phyloP scores from a whole-genome alignment of 2,113 vertebrate species.

The Oreochromis aureus region DNA sequence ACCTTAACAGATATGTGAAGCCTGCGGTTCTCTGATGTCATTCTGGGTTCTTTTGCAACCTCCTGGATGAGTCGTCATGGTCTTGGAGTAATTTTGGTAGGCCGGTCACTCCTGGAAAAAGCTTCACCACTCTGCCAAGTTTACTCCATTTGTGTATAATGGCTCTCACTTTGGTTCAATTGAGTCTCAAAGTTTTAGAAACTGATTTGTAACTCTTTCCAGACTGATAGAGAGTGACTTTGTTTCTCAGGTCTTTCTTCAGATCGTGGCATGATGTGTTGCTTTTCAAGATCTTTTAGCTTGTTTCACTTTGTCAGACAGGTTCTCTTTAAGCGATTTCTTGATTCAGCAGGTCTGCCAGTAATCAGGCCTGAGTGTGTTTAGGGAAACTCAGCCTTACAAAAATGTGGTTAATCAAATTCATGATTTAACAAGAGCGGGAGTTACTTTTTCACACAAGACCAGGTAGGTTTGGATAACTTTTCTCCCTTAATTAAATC shows the following conservation, averaged over 20 bases:
- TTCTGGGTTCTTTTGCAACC: neutral
- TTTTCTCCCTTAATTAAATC: neutral
- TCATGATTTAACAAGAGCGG: neutral
- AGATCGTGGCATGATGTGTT: neutral
- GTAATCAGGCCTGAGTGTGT: neutral
- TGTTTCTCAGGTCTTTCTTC: neutral
- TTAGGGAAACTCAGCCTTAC: neutral
- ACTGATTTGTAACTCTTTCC: neutral
- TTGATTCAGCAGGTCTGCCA: neutral
- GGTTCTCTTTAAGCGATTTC: neutral
- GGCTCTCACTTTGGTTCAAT: neutral
- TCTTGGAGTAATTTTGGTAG: neutral
- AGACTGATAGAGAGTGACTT: neutral
- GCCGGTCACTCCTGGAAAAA: neutral
- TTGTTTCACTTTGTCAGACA: neutral
- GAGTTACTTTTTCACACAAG: neutral
- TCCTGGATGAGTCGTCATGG: neutral
- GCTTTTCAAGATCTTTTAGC: neutral
- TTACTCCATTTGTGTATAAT: neutral
- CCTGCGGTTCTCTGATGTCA: rapidly evolving
- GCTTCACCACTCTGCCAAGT: neutral
- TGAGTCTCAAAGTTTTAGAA: neutral
- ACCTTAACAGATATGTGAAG: neutral
- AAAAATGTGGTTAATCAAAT: neutral
- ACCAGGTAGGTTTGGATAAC: neutral